A percentile compares a stretch with the other conserved stretches of the same genome.
Evolutionary conservation across 2,888 invertebrate species (phyloP).

Genomic region (Micropterix aruncella): DNA sequence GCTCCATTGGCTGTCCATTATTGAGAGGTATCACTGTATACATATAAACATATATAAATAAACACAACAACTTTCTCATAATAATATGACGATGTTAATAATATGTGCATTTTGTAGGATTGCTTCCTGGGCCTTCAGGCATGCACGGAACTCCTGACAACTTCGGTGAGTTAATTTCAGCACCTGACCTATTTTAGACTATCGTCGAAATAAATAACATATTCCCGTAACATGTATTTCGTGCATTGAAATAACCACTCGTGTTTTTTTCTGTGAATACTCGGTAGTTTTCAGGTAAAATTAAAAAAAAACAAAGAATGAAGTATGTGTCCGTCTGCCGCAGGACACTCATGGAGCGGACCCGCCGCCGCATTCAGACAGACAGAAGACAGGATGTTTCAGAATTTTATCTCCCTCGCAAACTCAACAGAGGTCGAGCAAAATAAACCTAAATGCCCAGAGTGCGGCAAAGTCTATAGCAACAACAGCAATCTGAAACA

Average conservation of each 20-base stretch:
- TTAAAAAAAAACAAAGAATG: constrained; percentile 9
- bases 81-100: too few species aligned
- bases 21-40: too few species aligned
- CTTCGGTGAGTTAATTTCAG: constrained; percentile 53
- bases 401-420: too few species aligned
- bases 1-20: too few species aligned
- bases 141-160: constrained; percentile 63
- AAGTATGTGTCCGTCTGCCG: constrained; percentile 27
- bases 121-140: constrained; percentile 78
- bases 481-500: constrained; percentile 57
- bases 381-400: too few species aligned
- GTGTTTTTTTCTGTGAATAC: background rate
- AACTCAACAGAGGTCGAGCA: constrained; percentile 10
- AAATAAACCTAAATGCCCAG: constrained; percentile 47
- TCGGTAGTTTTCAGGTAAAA: background rate
- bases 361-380: constrained; percentile 15
- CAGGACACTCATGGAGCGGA: constrained; percentile 32
- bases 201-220: too few species aligned
- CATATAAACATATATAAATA: too few species aligned
- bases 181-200: constrained; percentile 20
- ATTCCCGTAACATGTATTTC: too few species aligned
- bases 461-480: constrained; percentile 53
- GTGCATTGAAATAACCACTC: background rate
- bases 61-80: too few species aligned
- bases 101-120: too few species aligned